A percentile compares a stretch with the other conserved stretches of the same genome.
phyloP scores from a whole-genome alignment of 2,113 vertebrate genomes.

The Lagopus leucura region DNA sequence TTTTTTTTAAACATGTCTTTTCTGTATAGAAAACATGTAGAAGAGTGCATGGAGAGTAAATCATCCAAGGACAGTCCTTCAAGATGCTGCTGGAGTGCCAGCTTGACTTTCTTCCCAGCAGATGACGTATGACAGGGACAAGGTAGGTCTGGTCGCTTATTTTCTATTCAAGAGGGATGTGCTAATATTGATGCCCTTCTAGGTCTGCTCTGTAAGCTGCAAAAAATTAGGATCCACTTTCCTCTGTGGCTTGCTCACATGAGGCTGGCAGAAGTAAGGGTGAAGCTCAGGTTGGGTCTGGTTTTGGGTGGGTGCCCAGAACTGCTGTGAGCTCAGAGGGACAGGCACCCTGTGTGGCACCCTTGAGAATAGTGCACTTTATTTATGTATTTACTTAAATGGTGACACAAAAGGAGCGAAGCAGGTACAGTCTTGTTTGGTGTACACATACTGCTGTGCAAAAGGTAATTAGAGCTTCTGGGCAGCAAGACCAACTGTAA shows the following conservation, averaged over 20 bases:
- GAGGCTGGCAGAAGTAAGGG: neutral
- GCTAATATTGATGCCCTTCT: neutral
- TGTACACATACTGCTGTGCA: neutral
- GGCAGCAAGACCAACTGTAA: neutral
- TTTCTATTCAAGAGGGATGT: neutral
- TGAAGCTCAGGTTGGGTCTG: neutral
- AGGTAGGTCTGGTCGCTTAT: constrained; percentile 1
- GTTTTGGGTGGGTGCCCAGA: neutral
- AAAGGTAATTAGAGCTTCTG: neutral
- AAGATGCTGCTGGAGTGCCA: constrained; percentile 15
- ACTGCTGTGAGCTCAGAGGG: neutral
- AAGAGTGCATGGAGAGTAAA: constrained; percentile 38
- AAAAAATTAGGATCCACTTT: neutral
- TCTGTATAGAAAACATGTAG: neutral
- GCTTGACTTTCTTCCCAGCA: neutral
- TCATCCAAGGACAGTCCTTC: constrained; percentile 57
- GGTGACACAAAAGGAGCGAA: neutral
- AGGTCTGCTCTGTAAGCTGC: neutral
- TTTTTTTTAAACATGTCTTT: neutral
- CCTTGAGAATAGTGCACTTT: neutral
- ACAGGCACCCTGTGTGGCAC: rapidly evolving
- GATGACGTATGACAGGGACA: constrained; percentile 43
- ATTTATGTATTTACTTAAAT: neutral
- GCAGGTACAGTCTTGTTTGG: neutral
- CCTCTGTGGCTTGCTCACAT: neutral